Base-by-base conservation (phyloP, 2,888 invertebrate genomes). In the Pandemis heparana region DNA sequence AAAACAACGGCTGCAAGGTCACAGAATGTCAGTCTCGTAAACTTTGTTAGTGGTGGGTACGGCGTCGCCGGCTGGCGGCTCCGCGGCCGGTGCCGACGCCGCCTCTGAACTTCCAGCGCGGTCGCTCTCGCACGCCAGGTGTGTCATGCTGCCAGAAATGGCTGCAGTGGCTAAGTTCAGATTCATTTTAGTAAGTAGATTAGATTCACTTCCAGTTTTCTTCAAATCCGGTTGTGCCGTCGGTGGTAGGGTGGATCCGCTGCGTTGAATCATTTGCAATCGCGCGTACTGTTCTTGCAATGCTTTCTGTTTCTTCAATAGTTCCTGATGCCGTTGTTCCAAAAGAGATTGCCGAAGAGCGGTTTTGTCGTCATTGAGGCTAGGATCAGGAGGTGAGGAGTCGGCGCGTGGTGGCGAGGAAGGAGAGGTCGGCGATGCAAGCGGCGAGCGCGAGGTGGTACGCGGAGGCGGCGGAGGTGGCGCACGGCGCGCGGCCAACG, bases 21-120 rank as follows among this genome's bases (percentile, higher is more conserved):
- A 98, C 96, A 98, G 97, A 95, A 98, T 98, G 90, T 98, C 98
- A 80, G 98, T 98, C 95, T 98, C 98, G 91, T 98, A 98, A 81
- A 98, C 96, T 92, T 97, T 97, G 86, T 96, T 97, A 66, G 96
- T 97, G 75, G 96, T 96, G 78, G 96, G 95, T 63, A 87, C 86
- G 56, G 86, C 74, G 46, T 89, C 88, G 8, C 39, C 56, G 78
- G 76, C 65, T 77, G 60, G 70, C 76, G 46, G 18, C 38, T 48
- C 32, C 41, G 65, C 39, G 51, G 71, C 10, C 39, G 59, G 66
- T 62, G 59, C 67, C 66, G 71, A 51, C 38, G 48, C 59, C 23
- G 48, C 59, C 59, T 83, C 81, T 5, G 76, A 67, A 67, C 75
- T 71, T 53, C 77, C 78, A 32, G 79, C 78, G 10, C 80, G 77